Base-by-base conservation (phyloP, 2,113 vertebrate genomes). In the Synodontis membranacea region DNA sequence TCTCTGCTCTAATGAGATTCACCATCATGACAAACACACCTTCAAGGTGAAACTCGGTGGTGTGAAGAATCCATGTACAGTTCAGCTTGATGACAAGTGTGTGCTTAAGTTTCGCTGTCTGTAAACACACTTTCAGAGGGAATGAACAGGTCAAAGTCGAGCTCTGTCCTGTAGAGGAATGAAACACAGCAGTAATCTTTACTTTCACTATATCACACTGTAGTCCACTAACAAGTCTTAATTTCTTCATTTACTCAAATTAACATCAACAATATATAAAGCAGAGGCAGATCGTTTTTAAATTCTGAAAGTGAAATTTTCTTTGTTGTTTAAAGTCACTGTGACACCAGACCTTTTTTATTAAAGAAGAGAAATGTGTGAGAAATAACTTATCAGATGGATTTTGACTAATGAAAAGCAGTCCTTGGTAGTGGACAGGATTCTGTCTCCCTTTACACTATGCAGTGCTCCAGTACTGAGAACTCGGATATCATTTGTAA, bases 1-100 rank as follows among this genome's bases (percentile, higher is more conserved):
- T 85, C 87, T 91, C 83, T 70, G 91, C 60, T 70, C 86, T 23
- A 50, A 37, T 48, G 17, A 62, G 37, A 80, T 52, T 87, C 37
- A 54, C 37, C 66, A 44, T 83, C 79, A 80, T 56, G 78, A n/a
- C 56, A 46, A 58, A 28, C 74, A 76, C n/a, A 42, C 37, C 75
- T 50, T 72, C 54, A 64, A 44, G 34, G 42, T 85, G 62, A 76
- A 62, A 78, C 2, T 34, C 19, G 44, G 64, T 52, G 64, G 19
- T 70, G 12, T 80, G 10, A 56, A 6, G 34, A 34, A 56, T 80
- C 78, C 52, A 11, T 37, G 17, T 80, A 37, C 9, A 56, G 50
- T 56, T 10, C 48, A 78, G 75, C 46, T 54, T 52, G 46, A 52
- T 21, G 48, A 54, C 6, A 7, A 46, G 39, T 64, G 81, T 66